These are phyloP conservation scores for Pristionchus japonicus DNA, from an alignment of 2,888 invertebrate genomes.

Conservation along the genomic window DNA sequence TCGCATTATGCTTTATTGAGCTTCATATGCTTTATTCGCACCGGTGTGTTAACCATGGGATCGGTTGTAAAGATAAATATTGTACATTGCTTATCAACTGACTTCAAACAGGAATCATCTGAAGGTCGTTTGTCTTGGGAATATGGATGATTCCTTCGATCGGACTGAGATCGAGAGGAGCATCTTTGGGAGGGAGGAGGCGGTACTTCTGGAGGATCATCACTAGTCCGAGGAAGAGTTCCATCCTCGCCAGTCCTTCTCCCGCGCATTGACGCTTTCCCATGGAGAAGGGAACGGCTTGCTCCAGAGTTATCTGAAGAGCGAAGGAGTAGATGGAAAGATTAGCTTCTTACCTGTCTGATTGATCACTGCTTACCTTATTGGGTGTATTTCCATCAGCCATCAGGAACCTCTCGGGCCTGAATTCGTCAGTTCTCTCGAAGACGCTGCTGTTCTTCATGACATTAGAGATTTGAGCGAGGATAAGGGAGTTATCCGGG, in stretches of 20 bases:
- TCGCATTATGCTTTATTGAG: not conserved
- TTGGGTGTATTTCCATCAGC: conserved; percentile 56
- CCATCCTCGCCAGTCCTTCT: not conserved
- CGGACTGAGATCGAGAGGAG: not conserved
- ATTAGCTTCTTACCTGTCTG: not conserved
- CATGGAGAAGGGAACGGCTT: not conserved
- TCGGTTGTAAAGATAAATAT: no score
- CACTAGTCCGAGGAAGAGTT: not conserved
- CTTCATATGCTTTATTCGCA: no score
- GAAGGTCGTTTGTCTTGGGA: not conserved
- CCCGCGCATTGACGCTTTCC: not conserved
- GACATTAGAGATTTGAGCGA: not conserved
- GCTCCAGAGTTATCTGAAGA: not conserved
- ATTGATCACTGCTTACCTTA: conserved; percentile 56
- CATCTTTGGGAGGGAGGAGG: not conserved
- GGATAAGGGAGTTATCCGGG: conserved; percentile 1
- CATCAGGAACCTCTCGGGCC: conserved; percentile 58
- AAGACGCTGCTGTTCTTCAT: conserved; percentile 46
- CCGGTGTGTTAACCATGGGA: no score
- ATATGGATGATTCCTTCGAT: not conserved
- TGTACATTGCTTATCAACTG: not conserved
- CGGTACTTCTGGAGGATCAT: conserved; percentile 30
- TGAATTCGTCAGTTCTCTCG: conserved; percentile 53
- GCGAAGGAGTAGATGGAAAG: not conserved
- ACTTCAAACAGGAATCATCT: conserved; percentile 13